phyloP scores from a whole-genome alignment of 1,140 invertebrate species.

The Zophobas atratus region DNA sequence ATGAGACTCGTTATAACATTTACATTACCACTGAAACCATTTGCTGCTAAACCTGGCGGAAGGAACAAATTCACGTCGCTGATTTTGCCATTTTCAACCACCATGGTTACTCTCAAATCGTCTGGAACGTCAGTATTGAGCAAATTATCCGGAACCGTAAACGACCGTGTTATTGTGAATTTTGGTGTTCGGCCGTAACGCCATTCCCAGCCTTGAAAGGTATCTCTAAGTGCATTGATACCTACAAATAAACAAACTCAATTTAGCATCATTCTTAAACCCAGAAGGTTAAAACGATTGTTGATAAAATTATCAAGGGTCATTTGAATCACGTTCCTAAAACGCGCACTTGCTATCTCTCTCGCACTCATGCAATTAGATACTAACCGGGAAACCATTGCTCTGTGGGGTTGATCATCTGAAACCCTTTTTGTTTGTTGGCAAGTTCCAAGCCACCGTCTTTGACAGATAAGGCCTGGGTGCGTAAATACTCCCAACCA shows the following conservation, averaged over 20 bases:
- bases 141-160: conserved; percentile 59
- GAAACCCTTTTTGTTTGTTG: conserved; percentile 83
- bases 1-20: conserved; percentile 62
- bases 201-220: conserved; percentile 90
- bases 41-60: conserved; percentile 60
- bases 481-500: conserved; percentile 88
- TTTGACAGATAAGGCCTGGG: conserved; percentile 74
- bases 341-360: background rate
- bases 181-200: conserved; percentile 89
- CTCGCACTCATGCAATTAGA: background rate
- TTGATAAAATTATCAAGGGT: no score
- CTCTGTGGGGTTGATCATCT: conserved; percentile 89
- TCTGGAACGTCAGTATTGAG: conserved; percentile 44
- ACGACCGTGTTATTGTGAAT: conserved; percentile 76
- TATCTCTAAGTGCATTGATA: conserved; percentile 75
- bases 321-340: no score
- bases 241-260: conserved; percentile 69
- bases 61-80: conserved; percentile 62
- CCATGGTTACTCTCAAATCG: conserved; percentile 63
- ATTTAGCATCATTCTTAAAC: background rate
- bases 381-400: conserved; percentile 86
- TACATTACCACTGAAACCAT: conserved; percentile 62
- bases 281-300: no score
- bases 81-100: conserved; percentile 62
- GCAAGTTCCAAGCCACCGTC: conserved; percentile 80